Base-by-base conservation (phyloP, 2,888 invertebrate species). In the Xylocampa areola region DNA sequence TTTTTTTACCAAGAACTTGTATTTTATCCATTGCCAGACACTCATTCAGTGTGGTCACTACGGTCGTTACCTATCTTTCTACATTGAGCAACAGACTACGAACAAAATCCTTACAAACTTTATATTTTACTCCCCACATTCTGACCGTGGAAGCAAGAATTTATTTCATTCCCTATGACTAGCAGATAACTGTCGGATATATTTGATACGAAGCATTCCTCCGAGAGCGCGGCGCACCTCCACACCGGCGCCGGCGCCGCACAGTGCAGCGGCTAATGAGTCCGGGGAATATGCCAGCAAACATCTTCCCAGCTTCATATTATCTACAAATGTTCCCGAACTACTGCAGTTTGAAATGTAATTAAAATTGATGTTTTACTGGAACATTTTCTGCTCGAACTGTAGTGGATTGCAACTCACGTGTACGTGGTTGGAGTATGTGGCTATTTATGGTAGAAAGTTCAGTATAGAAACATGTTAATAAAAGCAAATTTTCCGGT, bases 211-310 rank as follows among this genome's bases (percentile, higher is more conserved):
- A 11, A 7, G 32, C 14, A 6, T 1, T 32, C 32, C 32, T 14
- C 32, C 2, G 13, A 11, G 32, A 7, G 27, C 14, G 25, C 33
- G 25, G 6, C 2, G 36, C 47, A 13, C 17, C 30, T 32, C 13
- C 17, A 1, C 7, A 3, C 8, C 11, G 32, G 10, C 17, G 13
- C 14, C 13, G 11, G 1, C 7, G 4, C 8, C 11, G 32, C 7
- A 27, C 14, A 13, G 43, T n/a, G 13, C 3, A 21, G n/a, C 16
- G 11, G 33, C 11, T 27, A 13, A 57, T 23, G 58, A 29, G 17
- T 35, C 23, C 21, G 6, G 59, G 29, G 23, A 10, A 19, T 17
- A 11, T 29, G 11, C 17, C 1, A 29, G 58, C 58, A 11, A 43
- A 35, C 14, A 10, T 43, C 17, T 35, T 13, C 13, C 13, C 17